phyloP scores from a whole-genome alignment of 2,113 vertebrate genomes.

The Mastomys coucha region DNA sequence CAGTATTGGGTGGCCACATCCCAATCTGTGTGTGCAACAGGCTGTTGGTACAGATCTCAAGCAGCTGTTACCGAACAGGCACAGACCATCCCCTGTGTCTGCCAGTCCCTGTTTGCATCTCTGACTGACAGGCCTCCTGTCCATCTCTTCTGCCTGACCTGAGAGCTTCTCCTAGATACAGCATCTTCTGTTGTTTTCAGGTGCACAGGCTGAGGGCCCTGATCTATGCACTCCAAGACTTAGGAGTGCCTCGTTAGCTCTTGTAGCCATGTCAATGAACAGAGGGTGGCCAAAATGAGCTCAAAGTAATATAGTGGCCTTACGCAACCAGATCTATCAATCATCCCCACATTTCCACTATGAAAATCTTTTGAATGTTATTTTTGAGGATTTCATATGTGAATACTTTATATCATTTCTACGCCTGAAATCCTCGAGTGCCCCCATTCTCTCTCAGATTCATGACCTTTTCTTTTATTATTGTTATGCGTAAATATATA shows the following conservation, averaged over 20 bases:
- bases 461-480: not conserved
- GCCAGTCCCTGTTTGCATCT: too few species aligned
- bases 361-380: not conserved
- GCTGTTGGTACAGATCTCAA: not conserved
- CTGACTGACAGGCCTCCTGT: not conserved
- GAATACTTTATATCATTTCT: not conserved
- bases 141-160: not conserved
- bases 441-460: not conserved
- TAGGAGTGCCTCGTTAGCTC: not conserved
- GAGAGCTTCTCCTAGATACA: too few species aligned
- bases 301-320: not conserved
- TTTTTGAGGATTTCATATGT: not conserved
- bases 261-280: not conserved
- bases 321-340: not conserved
- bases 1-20: too few species aligned
- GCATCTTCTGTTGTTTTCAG: too few species aligned
- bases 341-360: too few species aligned
- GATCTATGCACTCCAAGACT: too few species aligned
- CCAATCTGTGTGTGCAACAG: too few species aligned
- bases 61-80: rapidly evolving
- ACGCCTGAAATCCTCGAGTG: not conserved
- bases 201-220: too few species aligned
- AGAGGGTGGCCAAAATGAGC: not conserved
- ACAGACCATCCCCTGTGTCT: not conserved
- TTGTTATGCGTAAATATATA: not conserved